A percentile compares a stretch with the other conserved stretches of the same genome.
Evolutionary conservation across 53 echinoderm and acorn worm genomes (phyloP).

Genomic region (Mesocentrotus franciscanus): DNA sequence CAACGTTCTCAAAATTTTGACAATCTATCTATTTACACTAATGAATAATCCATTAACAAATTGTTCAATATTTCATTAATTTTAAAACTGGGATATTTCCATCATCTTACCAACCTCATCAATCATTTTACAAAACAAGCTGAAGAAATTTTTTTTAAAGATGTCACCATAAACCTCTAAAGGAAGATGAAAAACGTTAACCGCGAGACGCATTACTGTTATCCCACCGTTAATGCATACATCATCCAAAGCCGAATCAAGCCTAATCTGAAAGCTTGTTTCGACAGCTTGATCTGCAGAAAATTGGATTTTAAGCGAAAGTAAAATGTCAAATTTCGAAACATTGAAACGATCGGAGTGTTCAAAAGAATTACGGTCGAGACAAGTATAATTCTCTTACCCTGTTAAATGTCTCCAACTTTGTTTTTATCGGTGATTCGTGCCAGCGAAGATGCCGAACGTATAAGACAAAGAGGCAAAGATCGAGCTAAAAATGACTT

Average conservation of each 20-base stretch:
- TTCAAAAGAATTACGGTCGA: background rate
- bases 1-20: no score
- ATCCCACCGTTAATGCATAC: background rate
- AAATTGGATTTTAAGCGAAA: background rate
- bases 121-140: background rate
- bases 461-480: background rate
- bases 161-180: background rate
- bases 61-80: no score
- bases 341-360: background rate
- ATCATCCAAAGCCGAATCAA: background rate
- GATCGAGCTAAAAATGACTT: background rate
- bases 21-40: no score
- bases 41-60: no score
- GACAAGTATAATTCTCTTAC: slow-evolving; percentile 31
- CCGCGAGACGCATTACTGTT: background rate
- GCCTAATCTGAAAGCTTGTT: background rate
- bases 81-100: background rate
- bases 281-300: background rate
- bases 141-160: background rate
- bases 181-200: background rate
- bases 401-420: background rate
- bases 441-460: slow-evolving; percentile 28
- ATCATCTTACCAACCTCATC: background rate
- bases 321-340: background rate
- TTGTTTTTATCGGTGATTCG: slow-evolving; percentile 16